phyloP scores from a whole-genome alignment of 2,113 vertebrate genomes.

The Tichodroma muraria region DNA sequence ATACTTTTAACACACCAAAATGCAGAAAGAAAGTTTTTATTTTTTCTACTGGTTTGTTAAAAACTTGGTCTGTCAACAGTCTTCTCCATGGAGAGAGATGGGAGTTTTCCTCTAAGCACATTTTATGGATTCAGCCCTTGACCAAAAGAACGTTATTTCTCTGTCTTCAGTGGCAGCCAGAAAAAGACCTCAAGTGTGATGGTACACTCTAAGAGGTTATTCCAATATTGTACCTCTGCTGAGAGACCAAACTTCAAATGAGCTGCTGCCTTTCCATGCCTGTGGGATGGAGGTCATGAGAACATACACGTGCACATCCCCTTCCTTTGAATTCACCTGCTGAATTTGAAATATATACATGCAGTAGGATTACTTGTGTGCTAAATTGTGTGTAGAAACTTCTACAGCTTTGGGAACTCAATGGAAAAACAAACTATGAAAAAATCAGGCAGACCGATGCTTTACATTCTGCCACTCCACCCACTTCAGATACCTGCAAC shows the following conservation, averaged over 20 bases:
- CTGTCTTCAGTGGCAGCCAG: background rate
- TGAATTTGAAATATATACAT: background rate
- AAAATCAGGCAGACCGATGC: background rate
- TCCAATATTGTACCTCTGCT: background rate
- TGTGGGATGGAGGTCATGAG: background rate
- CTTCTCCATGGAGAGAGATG: background rate
- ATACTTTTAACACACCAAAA: background rate
- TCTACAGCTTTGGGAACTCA: background rate
- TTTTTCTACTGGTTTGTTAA: background rate
- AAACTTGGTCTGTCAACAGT: background rate
- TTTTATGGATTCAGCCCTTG: background rate
- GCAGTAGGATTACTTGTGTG: background rate
- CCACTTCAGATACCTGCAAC: background rate
- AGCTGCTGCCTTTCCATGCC: background rate
- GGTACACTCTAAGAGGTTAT: background rate
- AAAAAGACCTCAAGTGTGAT: background rate
- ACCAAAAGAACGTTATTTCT: background rate
- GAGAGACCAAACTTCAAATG: background rate
- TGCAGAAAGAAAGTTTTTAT: background rate
- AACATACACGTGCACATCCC: fast-evolving
- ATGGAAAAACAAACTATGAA: background rate
- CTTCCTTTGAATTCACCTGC: background rate
- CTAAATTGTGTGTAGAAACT: background rate
- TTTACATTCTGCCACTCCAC: background rate
- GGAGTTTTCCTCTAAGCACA: background rate